A percentile compares a stretch with the other conserved stretches of the same genome.
These are phyloP conservation scores for Probosciger aterrimus DNA, from an alignment of 2,113 vertebrate genomes.

Conservation along the genomic window DNA sequence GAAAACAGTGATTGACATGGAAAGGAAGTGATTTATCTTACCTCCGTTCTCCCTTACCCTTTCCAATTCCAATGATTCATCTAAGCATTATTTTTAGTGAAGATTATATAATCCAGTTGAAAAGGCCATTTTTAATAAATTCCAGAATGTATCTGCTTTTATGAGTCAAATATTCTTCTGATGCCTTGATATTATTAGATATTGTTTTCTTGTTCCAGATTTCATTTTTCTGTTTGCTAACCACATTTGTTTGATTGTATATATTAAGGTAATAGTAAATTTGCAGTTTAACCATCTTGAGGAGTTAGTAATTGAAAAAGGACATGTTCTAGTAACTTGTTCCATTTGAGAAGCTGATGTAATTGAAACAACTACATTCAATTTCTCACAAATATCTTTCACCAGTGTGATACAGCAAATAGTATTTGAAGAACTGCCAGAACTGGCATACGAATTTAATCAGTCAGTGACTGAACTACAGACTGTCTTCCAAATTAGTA, in stretches of 20 bases:
- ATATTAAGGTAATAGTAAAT: background rate
- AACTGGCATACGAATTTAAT: background rate
- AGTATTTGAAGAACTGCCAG: background rate
- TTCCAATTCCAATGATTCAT: constrained; percentile 24
- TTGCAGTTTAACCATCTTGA: background rate
- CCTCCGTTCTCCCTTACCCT: background rate
- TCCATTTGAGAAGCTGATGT: background rate
- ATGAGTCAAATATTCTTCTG: background rate
- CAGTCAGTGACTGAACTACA: background rate
- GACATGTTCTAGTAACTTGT: background rate
- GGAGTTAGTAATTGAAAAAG: background rate
- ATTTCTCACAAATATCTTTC: background rate
- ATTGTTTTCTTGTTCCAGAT: background rate
- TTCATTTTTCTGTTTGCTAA: background rate
- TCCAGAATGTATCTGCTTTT: background rate
- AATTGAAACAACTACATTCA: background rate
- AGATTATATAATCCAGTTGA: background rate
- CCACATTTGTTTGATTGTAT: background rate
- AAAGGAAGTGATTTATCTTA: background rate
- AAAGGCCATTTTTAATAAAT: background rate
- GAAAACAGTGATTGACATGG: background rate
- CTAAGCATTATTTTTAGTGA: constrained; percentile 9
- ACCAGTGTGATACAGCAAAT: background rate
- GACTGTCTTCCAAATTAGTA: background rate
- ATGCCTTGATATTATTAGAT: background rate